Evolutionary conservation across 30 jellyfish, hydroid and myxozoan species (phyloP), one percentile per base, ranked within the genome.

Genomic region (Hydractinia symbiolongicarpus): DNA sequence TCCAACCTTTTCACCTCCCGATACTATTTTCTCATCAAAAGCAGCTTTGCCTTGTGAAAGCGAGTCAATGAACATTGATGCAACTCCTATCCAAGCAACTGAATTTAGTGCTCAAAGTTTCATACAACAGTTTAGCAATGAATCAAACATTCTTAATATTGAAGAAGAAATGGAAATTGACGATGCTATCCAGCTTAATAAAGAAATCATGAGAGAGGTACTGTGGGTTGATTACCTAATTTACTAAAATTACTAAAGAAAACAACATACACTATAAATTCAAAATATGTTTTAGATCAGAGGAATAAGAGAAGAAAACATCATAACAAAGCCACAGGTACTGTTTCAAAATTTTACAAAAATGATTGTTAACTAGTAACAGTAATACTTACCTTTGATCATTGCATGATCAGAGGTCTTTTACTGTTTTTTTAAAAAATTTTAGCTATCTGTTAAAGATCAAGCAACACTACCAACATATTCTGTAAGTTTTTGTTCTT

Each of bases 111-210:
- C 44, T 2, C 44, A 30, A 30, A 30, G 44, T 30, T 30, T 30
- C 44, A 30, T 30, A 30, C 44, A 30, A 30, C 44, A 30, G 44
- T 30, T 30, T 30, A 30, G 44, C 44, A 30, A 30, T 30, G 44
- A 30, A 30, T 2, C 44, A 30, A 30, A 30, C 44, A 30, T 30
- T 30, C 17, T 64, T 64, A 51, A 64, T 51, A 64, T 13, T 7
- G 85, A 77, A 77, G 90, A 79, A 55, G 94, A 74, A 4, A 89
- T 89, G 96, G 96, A 89, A 57, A 67, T 89, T 44, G 96, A 89
- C 54, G 94, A 89, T 60, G 90, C 83, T 30, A 87, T 56, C 61
- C 66, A 77, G 68, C 78, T 83, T 82, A 50, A 81, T 49, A 64
- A 72, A 54, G 72, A 54, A 67, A 89, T 89, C 17, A 78, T 89